These are phyloP conservation scores for Lithobates pipiens DNA, from an alignment of 2,797 vertebrate species.

Conservation along the genomic window DNA sequence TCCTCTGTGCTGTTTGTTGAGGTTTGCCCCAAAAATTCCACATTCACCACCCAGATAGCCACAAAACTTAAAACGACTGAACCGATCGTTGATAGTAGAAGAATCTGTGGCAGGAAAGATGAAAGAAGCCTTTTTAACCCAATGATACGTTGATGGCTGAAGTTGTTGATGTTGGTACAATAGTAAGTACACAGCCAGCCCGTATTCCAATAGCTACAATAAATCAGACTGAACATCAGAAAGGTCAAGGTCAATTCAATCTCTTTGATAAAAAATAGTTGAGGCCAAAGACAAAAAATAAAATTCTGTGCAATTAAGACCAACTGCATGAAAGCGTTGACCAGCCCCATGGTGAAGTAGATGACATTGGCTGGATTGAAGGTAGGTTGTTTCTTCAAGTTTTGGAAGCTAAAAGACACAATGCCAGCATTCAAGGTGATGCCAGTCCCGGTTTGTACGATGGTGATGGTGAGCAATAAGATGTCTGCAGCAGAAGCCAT, in stretches of 20 bases:
- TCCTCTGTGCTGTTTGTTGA: neutral
- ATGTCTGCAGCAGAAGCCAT: too few relatives aligned
- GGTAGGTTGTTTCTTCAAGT: neutral
- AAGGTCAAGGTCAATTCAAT: neutral
- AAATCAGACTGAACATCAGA: neutral
- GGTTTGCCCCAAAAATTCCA: neutral
- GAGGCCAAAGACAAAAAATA: neutral
- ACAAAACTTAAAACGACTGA: neutral
- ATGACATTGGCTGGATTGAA: neutral
- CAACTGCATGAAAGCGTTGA: neutral
- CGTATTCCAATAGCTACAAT: conserved; percentile 15
- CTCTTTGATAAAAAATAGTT: neutral
- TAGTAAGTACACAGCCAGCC: conserved; percentile 29
- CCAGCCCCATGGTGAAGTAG: conserved; percentile 16
- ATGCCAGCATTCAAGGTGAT: neutral
- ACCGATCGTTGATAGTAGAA: neutral
- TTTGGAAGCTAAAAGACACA: neutral
- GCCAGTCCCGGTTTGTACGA: neutral
- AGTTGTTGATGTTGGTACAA: conserved; percentile 6
- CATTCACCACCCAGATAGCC: neutral
- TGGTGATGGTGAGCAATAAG: too few relatives aligned
- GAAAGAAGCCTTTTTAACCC: neutral
- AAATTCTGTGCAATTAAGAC: neutral
- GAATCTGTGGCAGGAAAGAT: neutral
- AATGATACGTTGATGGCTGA: neutral